Conservation (phyloP, 2,797 vertebrate genomes). For the Coccyzus lansbergi region DNA sequence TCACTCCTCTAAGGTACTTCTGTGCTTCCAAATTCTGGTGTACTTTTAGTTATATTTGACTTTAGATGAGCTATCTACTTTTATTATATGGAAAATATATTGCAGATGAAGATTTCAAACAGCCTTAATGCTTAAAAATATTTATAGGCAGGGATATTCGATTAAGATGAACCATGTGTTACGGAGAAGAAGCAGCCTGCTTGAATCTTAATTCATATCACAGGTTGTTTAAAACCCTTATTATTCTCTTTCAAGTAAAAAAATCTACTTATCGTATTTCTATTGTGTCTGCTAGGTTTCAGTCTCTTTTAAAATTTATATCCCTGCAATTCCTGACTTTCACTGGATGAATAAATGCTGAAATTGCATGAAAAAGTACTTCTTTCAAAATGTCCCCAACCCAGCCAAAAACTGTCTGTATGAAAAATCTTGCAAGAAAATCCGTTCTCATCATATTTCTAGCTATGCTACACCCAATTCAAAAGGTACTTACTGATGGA, state of each 20-base stretch:
- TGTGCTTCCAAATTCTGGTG: neutral
- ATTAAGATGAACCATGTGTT: neutral
- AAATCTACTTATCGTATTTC: neutral
- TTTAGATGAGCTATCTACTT: neutral
- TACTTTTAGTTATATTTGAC: neutral
- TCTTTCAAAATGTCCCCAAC: neutral
- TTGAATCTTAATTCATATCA: neutral
- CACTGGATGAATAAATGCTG: constrained; percentile 13
- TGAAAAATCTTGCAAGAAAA: constrained; percentile 44
- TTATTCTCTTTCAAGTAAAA: neutral
- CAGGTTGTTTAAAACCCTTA: neutral
- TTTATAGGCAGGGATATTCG: neutral
- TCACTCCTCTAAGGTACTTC: rapidly evolving
- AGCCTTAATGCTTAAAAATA: neutral
- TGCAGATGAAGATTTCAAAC: neutral
- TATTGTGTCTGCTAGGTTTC: neutral
- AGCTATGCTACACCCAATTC: constrained; percentile 25
- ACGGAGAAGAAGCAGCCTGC: neutral
- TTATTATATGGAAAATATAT: neutral
- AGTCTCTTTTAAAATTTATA: neutral
- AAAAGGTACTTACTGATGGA: constrained; percentile 18
- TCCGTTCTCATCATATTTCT: constrained; percentile 40
- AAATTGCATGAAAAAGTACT: constrained; percentile 3
- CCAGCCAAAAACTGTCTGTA: neutral
- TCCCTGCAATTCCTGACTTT: neutral